Evolutionary conservation across 2,113 vertebrate genomes (phyloP).

Genomic region (Cichladusa arquata): DNA sequence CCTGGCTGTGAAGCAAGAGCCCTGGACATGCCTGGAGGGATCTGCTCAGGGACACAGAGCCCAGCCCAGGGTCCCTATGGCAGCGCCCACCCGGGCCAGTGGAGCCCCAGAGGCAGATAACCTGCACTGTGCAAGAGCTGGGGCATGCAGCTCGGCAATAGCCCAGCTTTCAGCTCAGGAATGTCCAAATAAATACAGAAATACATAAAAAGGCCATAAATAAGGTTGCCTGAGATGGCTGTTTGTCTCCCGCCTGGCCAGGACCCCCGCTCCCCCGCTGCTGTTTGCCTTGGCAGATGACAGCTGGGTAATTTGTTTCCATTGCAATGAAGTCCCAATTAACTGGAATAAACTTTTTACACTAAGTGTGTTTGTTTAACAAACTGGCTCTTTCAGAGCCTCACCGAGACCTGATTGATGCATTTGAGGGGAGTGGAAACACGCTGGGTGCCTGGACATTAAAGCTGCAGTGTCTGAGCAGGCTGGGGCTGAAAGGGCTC

Average conservation of each 20-base stretch:
- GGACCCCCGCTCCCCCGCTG: conserved; percentile 34
- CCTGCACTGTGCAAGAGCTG: background rate
- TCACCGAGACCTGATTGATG: conserved; percentile 70
- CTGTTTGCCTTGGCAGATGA: conserved; percentile 73
- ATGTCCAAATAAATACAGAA: conserved; percentile 66
- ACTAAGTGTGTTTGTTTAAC: conserved; percentile 79
- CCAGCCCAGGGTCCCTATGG: accelerated
- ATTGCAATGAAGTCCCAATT: conserved; percentile 77
- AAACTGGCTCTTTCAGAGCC: conserved; percentile 77
- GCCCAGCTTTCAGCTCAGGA: conserved; percentile 51
- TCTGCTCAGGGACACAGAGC: background rate
- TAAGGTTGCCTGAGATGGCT: conserved; percentile 62
- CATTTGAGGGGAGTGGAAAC: conserved; percentile 67
- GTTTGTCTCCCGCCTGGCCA: conserved; percentile 46
- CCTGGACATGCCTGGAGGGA: accelerated
- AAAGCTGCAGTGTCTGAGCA: conserved; percentile 69
- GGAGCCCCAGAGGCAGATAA: background rate
- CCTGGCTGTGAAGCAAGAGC: background rate
- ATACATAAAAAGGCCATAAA: conserved; percentile 66
- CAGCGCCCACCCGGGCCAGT: accelerated
- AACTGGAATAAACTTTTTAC: conserved; percentile 79
- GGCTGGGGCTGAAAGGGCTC: conserved; percentile 57
- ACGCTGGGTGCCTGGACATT: conserved; percentile 50
- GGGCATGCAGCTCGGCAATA: background rate
- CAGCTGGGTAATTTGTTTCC: conserved; percentile 74